Evolutionary conservation across 2,113 vertebrate species (phyloP).

Genomic region (Oryzias celebensis): DNA sequence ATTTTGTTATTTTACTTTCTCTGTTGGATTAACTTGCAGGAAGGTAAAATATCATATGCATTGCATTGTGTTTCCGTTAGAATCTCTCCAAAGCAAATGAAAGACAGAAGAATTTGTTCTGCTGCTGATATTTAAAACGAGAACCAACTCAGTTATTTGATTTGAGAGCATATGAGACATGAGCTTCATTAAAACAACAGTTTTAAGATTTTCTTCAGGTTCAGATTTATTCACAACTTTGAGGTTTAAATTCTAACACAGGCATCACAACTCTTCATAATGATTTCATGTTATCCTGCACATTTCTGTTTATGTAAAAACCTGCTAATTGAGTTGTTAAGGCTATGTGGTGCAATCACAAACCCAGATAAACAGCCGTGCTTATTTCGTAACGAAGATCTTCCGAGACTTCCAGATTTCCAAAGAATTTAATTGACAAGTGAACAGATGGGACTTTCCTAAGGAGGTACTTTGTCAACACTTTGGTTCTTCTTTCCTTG

Average conservation of each 20-base stretch:
- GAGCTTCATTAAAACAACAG: too few species aligned
- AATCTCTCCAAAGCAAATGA: slow-evolving; percentile 23
- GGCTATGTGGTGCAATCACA: slow-evolving; percentile 8
- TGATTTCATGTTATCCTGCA: too few species aligned
- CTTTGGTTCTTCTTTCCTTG: neutral
- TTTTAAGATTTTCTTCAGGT: too few species aligned
- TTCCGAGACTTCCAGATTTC: neutral
- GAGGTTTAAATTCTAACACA: too few species aligned
- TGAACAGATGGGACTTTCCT: slow-evolving; percentile 20
- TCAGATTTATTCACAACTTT: too few species aligned
- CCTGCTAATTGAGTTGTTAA: neutral
- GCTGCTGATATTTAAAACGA: neutral
- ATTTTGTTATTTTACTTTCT: slow-evolving; percentile 12
- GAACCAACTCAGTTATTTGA: neutral
- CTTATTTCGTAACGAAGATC: neutral
- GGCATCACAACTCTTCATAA: too few species aligned
- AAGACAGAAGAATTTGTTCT: slow-evolving; percentile 1
- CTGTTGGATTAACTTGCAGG: slow-evolving; percentile 51
- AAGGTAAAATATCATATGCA: slow-evolving; percentile 63
- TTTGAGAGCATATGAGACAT: too few species aligned
- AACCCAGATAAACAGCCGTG: neutral
- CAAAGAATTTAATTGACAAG: slow-evolving; percentile 1
- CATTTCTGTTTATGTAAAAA: too few species aligned
- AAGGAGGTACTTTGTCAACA: neutral
- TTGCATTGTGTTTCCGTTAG: slow-evolving; percentile 13